These are phyloP conservation scores for Mystacides longicornis DNA, from an alignment of 2,888 invertebrate species.

Conservation along the genomic window DNA sequence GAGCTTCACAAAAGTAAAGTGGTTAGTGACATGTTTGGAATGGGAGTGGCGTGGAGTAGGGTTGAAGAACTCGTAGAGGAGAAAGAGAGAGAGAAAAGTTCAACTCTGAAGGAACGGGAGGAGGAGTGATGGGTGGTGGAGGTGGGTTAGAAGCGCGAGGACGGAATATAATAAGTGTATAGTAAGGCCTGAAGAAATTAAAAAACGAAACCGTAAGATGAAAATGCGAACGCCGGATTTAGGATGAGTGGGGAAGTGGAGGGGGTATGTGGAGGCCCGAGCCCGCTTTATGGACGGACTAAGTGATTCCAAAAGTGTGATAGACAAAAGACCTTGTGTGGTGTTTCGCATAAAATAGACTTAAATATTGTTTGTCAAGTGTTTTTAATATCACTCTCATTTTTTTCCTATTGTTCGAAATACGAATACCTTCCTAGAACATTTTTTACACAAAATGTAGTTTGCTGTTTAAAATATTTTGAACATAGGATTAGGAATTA, in stretches of 20 bases:
- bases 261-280: not conserved
- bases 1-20: not conserved
- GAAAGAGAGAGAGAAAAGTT: not conserved
- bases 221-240: slow-evolving; percentile 21
- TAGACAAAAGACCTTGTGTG: too few species aligned
- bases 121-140: not conserved
- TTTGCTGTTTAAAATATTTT: too few species aligned
- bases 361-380: too few species aligned
- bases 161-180: slow-evolving; percentile 25
- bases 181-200: slow-evolving; percentile 18
- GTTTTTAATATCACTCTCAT: too few species aligned
- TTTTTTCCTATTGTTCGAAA: too few species aligned
- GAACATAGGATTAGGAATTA: too few species aligned
- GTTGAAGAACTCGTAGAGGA: not conserved
- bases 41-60: not conserved
- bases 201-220: slow-evolving; percentile 19
- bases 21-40: slow-evolving; percentile 1
- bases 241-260: not conserved
- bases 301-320: slow-evolving; percentile 1
- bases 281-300: not conserved
- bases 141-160: slow-evolving; percentile 19
- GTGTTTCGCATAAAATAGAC: too few species aligned
- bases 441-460: too few species aligned
- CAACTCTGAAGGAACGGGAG: not conserved
- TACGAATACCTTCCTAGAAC: too few species aligned